Evolutionary conservation across 1,140 invertebrate genomes (phyloP).

Genomic region (Drosophila bipectinata): DNA sequence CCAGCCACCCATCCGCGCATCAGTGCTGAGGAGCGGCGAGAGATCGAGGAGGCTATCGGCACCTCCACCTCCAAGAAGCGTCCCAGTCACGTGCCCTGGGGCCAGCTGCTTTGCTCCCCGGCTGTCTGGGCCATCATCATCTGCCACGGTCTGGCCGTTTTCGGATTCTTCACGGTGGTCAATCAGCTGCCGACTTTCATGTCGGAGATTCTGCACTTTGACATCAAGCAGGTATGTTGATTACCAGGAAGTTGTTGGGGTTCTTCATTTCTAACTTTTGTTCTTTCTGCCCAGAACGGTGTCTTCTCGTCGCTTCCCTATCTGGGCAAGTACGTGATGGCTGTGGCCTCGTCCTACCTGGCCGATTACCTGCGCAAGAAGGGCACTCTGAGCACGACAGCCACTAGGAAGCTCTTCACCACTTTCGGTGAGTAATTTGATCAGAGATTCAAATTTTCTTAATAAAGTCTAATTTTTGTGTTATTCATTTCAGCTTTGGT

Average conservation of each 20-base stretch:
- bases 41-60: slow-evolving; percentile 91
- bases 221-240: slow-evolving; percentile 89
- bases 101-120: slow-evolving; percentile 89
- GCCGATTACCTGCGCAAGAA: slow-evolving; percentile 88
- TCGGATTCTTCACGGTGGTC: slow-evolving; percentile 97
- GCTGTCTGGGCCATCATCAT: slow-evolving; percentile 97
- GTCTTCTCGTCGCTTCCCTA: slow-evolving; percentile 95
- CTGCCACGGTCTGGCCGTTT: slow-evolving; percentile 95
- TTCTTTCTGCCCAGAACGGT: slow-evolving; percentile 87
- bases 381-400: slow-evolving; percentile 88
- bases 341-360: slow-evolving; percentile 87
- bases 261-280: neutral
- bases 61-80: slow-evolving; percentile 85
- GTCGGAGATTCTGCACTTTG: slow-evolving; percentile 93
- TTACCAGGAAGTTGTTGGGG: neutral
- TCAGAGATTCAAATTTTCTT: neutral
- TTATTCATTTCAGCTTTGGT: slow-evolving; percentile 85
- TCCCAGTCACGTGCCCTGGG: slow-evolving; percentile 91
- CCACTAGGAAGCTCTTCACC: slow-evolving; percentile 89
- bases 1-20: slow-evolving; percentile 95
- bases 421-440: slow-evolving; percentile 85
- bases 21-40: slow-evolving; percentile 90
- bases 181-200: slow-evolving; percentile 97
- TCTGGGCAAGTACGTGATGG: slow-evolving; percentile 92
- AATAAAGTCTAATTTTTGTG: neutral